Evolutionary conservation across 2,888 invertebrate species (phyloP).

Genomic region (Troides oblongomaculatus): DNA sequence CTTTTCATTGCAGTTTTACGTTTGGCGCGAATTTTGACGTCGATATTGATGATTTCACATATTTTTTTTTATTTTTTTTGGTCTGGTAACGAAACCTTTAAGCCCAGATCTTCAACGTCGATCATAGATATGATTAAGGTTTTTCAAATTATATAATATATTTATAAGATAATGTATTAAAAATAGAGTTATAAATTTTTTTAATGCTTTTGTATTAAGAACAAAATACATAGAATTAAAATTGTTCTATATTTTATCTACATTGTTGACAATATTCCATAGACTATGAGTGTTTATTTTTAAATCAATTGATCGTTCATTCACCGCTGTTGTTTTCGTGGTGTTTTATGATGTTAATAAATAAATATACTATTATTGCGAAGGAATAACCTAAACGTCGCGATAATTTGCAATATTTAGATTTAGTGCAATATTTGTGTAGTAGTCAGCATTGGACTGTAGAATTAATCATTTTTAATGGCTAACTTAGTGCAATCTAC

Average conservation of each 20-base stretch:
- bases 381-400: conserved; percentile 55
- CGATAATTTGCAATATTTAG: conserved; percentile 58
- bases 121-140: not conserved
- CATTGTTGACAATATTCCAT: conserved; percentile 56
- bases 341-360: conserved; percentile 75
- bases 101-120: not conserved
- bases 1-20: conserved; percentile 35
- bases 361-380: conserved; percentile 70
- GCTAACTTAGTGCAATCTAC: conserved; percentile 73
- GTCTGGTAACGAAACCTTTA: no score
- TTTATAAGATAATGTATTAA: not conserved
- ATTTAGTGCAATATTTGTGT: conserved; percentile 67
- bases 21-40: conserved; percentile 32
- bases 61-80: no score
- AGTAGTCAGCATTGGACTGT: conserved; percentile 49
- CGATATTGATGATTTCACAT: not conserved
- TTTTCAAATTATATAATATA: not conserved
- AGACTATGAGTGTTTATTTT: conserved; percentile 58
- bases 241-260: conserved; percentile 36
- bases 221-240: not conserved
- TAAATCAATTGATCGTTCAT: conserved; percentile 77
- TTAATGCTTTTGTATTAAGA: not conserved
- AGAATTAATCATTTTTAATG: conserved; percentile 51
- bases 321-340: conserved; percentile 79
- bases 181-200: not conserved